Base-by-base conservation (phyloP, 2,113 vertebrate genomes). In the Lampris megalopsis region DNA sequence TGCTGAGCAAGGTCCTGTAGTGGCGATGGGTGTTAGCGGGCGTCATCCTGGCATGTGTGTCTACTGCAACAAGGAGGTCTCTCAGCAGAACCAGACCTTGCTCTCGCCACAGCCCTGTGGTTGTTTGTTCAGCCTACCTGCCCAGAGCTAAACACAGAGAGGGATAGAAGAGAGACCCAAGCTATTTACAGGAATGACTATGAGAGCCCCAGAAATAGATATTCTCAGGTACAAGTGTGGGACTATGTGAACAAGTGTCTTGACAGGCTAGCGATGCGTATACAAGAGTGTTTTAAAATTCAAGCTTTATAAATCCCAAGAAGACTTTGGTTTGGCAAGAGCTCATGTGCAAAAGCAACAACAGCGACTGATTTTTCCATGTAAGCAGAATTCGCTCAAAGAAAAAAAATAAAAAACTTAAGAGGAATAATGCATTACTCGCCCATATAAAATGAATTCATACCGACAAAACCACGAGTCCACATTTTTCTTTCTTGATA, bases 111-210 rank as follows among this genome's bases (percentile, higher is more conserved):
- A 93, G 91, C 78, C 89, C 88, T 90, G 89, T 57, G 57, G 11
- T 53, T 89, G 90, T 92, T 93, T 90, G 87, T 86, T 86, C 86
- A 88, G 89, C 73, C 71, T 53, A 79, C 77, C 80, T 79, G 82
- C 79, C 63, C 70, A 37, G 57, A 74, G 77, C 82, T 85, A 85
- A 89, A 90, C 81, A 82, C 88, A 84, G 79, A 69, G 78, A 64
- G 13, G 4, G 75, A 85, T 80, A 79, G 53, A 83, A 47, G 66
- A 69, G 50, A 47, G 61, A 67, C 7, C 52, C 61, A 38, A 45
- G 63, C 48, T 56, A 68, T 73, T 58, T 53, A 66, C 71, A 62
- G 50, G 11, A 50, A 68, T 42, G 36, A 66, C 74, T 57, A 41
- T 9, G 3, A 59, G 10, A 52, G 65, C 52, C 53, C 40, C 52